A percentile compares a stretch with the other conserved stretches of the same genome.
These are phyloP conservation scores for Notarius lentiginosus DNA, from an alignment of 2,113 vertebrate genomes.

Conservation along the genomic window DNA sequence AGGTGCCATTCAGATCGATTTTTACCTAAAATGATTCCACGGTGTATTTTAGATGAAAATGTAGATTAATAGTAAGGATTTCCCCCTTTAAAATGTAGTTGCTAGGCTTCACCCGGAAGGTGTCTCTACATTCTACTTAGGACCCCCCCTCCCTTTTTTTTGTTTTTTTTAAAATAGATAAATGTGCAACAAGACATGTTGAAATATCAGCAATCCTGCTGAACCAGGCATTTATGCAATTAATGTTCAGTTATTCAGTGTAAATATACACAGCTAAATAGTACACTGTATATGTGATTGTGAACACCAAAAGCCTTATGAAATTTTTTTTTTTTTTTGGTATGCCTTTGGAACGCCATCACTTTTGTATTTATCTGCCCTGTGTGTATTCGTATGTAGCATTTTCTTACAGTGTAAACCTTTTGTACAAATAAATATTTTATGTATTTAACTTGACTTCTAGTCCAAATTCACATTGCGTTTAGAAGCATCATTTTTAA, in stretches of 20 bases:
- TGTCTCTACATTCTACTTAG: background rate
- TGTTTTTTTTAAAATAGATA: background rate
- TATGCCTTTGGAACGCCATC: constrained; percentile 51
- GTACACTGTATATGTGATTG: constrained; percentile 60
- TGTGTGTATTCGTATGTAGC: constrained; percentile 79
- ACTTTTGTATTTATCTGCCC: constrained; percentile 66
- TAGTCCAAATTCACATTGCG: background rate
- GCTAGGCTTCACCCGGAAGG: constrained; percentile 24
- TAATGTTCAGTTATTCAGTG: constrained; percentile 44
- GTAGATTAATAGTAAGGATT: constrained; percentile 11
- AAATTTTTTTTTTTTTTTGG: constrained; percentile 33
- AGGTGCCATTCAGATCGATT: constrained; percentile 15
- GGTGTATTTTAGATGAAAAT: constrained; percentile 24
- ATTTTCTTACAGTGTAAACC: constrained; percentile 74
- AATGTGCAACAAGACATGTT: constrained; percentile 40
- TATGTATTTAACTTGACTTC: constrained; percentile 67
- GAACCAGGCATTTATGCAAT: constrained; percentile 53
- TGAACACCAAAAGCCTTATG: constrained; percentile 75
- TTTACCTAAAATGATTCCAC: background rate
- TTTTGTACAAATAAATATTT: constrained; percentile 81
- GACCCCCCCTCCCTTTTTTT: background rate
- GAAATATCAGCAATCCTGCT: constrained; percentile 59
- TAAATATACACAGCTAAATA: constrained; percentile 42
- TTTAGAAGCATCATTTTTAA: background rate
- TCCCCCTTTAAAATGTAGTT: background rate